phyloP scores from a whole-genome alignment of 2,888 invertebrate species.

The Rhagonycha fulva region DNA sequence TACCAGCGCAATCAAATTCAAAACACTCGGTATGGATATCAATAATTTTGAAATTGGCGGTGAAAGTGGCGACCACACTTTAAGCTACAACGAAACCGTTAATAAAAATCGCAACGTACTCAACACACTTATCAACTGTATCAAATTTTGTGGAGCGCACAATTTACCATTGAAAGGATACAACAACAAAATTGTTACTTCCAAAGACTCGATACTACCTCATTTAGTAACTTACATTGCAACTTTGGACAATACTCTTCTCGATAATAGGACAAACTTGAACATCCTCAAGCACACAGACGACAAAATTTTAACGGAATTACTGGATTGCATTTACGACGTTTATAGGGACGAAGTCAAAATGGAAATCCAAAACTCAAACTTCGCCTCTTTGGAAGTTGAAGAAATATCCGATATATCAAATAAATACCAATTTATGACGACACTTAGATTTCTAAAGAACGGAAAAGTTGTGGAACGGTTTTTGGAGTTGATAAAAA shows the following conservation, averaged over 20 bases:
- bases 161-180: neutral
- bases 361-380: neutral
- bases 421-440: neutral
- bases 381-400: neutral
- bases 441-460: neutral
- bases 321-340: neutral
- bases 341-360: neutral
- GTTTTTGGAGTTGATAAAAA: neutral
- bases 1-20: neutral
- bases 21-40: neutral
- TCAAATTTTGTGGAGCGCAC: neutral
- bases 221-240: neutral
- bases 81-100: neutral
- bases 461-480: neutral
- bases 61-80: neutral
- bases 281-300: neutral
- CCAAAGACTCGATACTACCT: neutral
- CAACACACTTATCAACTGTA: neutral
- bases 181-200: neutral
- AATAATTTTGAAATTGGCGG: neutral
- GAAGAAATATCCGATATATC: neutral
- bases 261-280: neutral
- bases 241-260: neutral
- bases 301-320: neutral
- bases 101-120: neutral